Evolutionary conservation across 2,113 vertebrate species (phyloP), one percentile per base, ranked within the genome.

Genomic region (Noturus placidus): DNA sequence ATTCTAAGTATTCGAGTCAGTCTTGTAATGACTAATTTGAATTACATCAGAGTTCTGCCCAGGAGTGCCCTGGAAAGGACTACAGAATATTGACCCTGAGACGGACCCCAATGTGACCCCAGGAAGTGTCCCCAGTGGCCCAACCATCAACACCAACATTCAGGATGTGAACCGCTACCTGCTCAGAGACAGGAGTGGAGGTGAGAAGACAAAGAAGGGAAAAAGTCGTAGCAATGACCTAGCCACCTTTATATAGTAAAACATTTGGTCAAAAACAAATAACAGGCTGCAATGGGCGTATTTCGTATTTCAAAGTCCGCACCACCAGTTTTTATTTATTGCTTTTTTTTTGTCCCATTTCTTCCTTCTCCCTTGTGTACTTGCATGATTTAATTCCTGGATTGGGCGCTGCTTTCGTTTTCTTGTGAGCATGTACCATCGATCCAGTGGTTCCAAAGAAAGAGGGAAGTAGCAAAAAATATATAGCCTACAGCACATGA

Each of bases 161-260:
- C 98, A 99, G 83, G 98, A 99, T 87, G 98, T 99, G 88, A 99
- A 99, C 93, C 97, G 98, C 92, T 99, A 99, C 95, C 97, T 99
- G 90, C 96, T 99, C 92, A 91, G 96, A 65, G 96, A 96, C 94
- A 96, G 98, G 88, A 99, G 96, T 90, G 97, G 97, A 97, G 98
- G 98, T 84, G 20, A 84, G 63, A 22, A 56, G 83, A n/a, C 5
- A 57, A 59, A 81, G 33, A 81, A 59, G 52, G 14, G 10, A 52
- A 17, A 33, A 80, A 33, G 8, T 25, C 35, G 11, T 42, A 42
- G 33, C 19, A 69, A 14, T 14, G 4, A 65, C 30, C 63, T 65
- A 30, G 27, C 65, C 30, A 33, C 4, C 33, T 72, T 72, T 46
- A 22, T 38, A 72, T 72, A 22, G 19, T 38, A 72, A 38, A 38